Conservation (phyloP, 2,888 invertebrate genomes). For the Stomorhina lunata region DNA sequence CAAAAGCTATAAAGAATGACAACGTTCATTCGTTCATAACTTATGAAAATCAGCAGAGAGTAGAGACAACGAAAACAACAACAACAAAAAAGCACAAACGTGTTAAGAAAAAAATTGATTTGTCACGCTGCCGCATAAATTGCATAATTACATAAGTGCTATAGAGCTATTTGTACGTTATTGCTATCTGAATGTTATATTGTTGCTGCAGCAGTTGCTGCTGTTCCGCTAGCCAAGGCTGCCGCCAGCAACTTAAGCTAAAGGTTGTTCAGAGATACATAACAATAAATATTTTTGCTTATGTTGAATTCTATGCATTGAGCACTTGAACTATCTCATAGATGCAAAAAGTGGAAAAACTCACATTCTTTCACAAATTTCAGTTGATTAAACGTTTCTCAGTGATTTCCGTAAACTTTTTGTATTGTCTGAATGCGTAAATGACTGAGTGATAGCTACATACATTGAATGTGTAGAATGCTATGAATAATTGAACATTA, state of each 20-base stretch:
- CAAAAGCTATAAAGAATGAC: conserved; percentile 1
- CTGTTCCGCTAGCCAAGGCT: conserved; percentile 40
- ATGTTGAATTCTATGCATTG: too few species aligned
- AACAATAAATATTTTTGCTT: background rate
- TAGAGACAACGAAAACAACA: too few species aligned
- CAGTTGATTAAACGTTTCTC: conserved; percentile 47
- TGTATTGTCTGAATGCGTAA: background rate
- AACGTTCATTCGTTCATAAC: too few species aligned
- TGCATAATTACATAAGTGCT: conserved; percentile 74
- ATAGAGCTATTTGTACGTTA: too few species aligned
- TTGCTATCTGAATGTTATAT: conserved; percentile 20
- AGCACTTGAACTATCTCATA: background rate
- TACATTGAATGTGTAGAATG: too few species aligned
- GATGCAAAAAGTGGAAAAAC: background rate
- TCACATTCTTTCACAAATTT: conserved; percentile 42
- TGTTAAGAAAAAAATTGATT: conserved; percentile 65
- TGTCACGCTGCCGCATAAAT: conserved; percentile 77
- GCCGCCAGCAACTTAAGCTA: conserved; percentile 8
- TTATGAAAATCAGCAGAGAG: background rate
- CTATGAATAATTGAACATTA: conserved; percentile 23
- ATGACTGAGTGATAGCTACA: background rate
- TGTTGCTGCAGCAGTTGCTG: conserved; percentile 15
- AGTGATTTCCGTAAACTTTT: conserved; percentile 55
- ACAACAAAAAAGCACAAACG: conserved; percentile 8
- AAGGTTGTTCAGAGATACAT: conserved; percentile 32